A percentile compares a stretch with the other conserved stretches of the same genome.
Conservation (phyloP, 2,888 invertebrate species). For the Atrina japonica region DNA sequence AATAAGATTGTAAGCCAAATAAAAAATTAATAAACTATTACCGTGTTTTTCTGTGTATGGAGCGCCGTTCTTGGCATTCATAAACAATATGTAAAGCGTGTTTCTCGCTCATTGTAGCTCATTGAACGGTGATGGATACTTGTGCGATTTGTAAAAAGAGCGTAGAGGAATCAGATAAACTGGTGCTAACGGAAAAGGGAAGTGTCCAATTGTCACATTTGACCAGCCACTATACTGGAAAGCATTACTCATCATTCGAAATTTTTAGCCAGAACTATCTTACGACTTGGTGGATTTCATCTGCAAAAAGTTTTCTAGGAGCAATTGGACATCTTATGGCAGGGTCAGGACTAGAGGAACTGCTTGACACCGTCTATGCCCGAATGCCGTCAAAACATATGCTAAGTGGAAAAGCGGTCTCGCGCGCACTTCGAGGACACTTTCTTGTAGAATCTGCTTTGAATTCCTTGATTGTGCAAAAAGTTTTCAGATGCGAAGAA, state of each 20-base stretch:
- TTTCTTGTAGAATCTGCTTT: constrained; percentile 52
- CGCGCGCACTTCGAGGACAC: constrained; percentile 55
- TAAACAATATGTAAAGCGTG: too few species aligned
- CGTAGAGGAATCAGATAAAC: too few species aligned
- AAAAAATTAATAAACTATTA: too few species aligned
- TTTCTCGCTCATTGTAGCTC: too few species aligned
- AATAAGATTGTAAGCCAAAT: too few species aligned
- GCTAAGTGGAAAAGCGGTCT: constrained; percentile 58
- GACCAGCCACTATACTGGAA: constrained; percentile 59
- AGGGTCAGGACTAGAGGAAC: constrained; percentile 58
- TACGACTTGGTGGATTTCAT: constrained; percentile 56
- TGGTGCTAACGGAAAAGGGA: too few species aligned
- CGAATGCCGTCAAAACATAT: constrained; percentile 59
- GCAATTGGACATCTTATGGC: constrained; percentile 54
- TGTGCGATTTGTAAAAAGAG: too few species aligned
- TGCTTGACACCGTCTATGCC: constrained; percentile 60
- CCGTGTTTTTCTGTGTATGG: too few species aligned
- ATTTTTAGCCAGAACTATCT: constrained; percentile 17
- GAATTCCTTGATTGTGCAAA: constrained; percentile 3
- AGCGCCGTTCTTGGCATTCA: too few species aligned
- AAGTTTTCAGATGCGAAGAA: neutral
- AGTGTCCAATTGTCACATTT: constrained; percentile 54
- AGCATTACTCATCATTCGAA: constrained; percentile 24
- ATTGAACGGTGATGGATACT: too few species aligned
- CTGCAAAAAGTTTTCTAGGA: constrained; percentile 61